Conservation (phyloP, 2,888 invertebrate genomes). For the Drosophila kanekoi region DNA sequence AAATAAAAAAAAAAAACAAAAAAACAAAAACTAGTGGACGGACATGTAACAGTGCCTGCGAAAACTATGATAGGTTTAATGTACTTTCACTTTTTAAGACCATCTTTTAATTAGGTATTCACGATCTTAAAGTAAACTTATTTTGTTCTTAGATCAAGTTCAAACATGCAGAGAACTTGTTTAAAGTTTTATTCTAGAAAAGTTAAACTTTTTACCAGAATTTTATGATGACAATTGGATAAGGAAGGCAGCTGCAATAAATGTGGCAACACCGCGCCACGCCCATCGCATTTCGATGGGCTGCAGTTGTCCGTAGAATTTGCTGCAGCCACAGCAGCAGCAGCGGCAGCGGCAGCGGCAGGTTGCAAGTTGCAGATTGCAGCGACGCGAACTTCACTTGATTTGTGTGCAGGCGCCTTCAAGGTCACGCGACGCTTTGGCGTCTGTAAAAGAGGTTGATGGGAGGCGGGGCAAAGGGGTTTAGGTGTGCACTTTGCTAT, state of each 20-base stretch:
- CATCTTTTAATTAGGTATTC: too few species aligned
- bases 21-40: background rate
- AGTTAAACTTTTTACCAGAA: too few species aligned
- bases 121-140: too few species aligned
- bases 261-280: background rate
- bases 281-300: too few species aligned
- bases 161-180: too few species aligned
- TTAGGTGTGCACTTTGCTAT: conserved; percentile 2
- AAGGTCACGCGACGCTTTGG: conserved; percentile 25
- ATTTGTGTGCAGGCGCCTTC: conserved; percentile 34
- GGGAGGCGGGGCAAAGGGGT: background rate
- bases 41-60: conserved; percentile 6
- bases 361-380: background rate
- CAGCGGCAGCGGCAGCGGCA: too few species aligned
- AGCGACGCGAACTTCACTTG: conserved; percentile 16
- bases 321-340: too few species aligned
- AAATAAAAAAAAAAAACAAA: conserved; percentile 27
- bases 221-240: too few species aligned
- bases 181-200: too few species aligned
- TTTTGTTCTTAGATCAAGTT: too few species aligned
- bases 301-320: background rate
- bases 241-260: background rate
- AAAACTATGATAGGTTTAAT: conserved; percentile 8
- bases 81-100: too few species aligned
- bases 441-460: background rate